These are phyloP conservation scores for Ommatoiulus sabulosus DNA, from an alignment of 2,888 invertebrate genomes.

Conservation along the genomic window DNA sequence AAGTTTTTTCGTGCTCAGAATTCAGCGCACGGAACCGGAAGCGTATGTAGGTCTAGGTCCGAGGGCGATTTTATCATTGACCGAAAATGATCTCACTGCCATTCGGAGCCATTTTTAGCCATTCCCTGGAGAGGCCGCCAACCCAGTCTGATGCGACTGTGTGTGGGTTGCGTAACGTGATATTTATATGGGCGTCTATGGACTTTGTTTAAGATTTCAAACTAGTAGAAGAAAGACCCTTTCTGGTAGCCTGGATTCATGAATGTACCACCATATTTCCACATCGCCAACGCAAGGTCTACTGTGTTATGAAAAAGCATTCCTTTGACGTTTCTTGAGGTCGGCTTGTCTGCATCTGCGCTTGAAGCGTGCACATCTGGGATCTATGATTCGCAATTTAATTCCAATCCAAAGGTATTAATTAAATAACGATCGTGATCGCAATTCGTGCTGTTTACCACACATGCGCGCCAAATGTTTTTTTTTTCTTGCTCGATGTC, in stretches of 20 bases:
- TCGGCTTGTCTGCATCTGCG: background rate
- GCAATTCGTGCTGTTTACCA: background rate
- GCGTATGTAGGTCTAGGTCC: background rate
- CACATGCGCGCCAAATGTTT: background rate
- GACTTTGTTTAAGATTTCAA: background rate
- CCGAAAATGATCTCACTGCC: background rate
- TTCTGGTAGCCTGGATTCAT: background rate
- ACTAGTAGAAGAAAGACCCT: background rate
- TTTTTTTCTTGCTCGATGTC: background rate
- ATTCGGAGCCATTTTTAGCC: background rate
- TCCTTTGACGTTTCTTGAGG: background rate
- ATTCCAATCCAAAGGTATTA: background rate
- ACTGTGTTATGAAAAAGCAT: background rate
- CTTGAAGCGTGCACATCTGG: background rate
- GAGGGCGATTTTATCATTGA: background rate
- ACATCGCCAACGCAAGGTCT: background rate
- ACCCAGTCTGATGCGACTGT: background rate
- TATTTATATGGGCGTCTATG: background rate
- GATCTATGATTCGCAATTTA: background rate
- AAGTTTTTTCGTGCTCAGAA: background rate
- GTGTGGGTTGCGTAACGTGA: background rate
- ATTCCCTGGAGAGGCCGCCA: background rate
- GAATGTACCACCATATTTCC: background rate
- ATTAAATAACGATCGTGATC: conserved; percentile 30
- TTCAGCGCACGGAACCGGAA: background rate